Base-by-base conservation (phyloP, 2,113 vertebrate species). In the Crotalus viridis region DNA sequence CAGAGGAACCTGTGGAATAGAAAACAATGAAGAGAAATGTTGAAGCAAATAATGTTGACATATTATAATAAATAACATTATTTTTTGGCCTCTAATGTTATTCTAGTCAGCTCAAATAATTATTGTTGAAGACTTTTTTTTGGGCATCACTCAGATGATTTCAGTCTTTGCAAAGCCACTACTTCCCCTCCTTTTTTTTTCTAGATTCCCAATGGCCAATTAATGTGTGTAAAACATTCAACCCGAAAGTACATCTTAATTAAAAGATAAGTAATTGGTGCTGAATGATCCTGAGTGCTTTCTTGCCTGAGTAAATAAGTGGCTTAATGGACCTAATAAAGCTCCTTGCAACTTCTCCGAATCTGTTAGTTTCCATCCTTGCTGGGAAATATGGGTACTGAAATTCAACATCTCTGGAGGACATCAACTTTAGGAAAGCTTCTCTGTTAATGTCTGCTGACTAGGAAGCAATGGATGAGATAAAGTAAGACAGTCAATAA, bases 21-120 rank as follows among this genome's bases (percentile, higher is more conserved):
- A 26, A 94, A 93, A 85, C 74, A 24, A 13, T 87, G 15, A 90
- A 90, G 21, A 10, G 28, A 87, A 89, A 88, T 94, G 91, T 92
- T 95, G 90, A 26, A 0, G 0, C 0, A 1, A 4, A 33, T 2
- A 17, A 89, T 51, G 87, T 89, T 61, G 28, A 4, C 86, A 0
- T 74, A 33, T 57, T 61, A 5, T 64, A 91, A 85, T 91, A 94
- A 69, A 0, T 0, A 55, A 3, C 39, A 1, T 33, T 54, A 9
- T 89, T 69, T 26, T 59, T 4, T 92, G 1, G 90, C 24, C 54
- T 91, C 89, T 2, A 81, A 86, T 93, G 39, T 56, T n/a, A 88
- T 52, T 69, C 28, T 85, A 28, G 5, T 39, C 46, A 55, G 15
- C 9, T 39, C 1, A 90, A 39, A 22, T 81, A 55, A 91, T 24